Evolutionary conservation across 1,140 invertebrate genomes (phyloP), one percentile per base, ranked within the genome.

Genomic region (Drosophila persimilis): DNA sequence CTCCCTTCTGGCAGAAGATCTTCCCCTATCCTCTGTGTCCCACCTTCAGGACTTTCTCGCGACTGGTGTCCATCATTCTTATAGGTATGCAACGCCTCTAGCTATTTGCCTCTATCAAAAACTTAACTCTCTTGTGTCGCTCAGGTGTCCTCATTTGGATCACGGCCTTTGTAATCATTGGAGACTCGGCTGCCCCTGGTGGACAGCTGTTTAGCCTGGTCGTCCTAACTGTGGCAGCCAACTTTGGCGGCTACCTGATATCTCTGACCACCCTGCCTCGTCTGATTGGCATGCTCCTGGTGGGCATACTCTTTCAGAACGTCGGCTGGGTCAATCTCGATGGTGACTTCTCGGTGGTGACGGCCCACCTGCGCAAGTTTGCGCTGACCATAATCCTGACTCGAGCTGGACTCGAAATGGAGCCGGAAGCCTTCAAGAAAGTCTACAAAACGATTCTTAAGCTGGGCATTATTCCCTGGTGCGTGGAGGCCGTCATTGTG

Each of bases 301-400:
- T 95, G 22, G 97, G 97, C 58, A 94, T 97, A 35, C 72, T 96
- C 11, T 93, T 97, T 80, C 94, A 93, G 91, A 97, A 97, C 90
- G 91, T 96, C 11, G 95, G 95, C n/a, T 93, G 95, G 77, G 94
- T 96, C 20, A 91, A 94, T 80, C 94, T 97, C 80, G 94, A 95
- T 60, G 93, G 93, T 1, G 91, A 92, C 26, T 96, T 95, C 86
- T 76, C 91, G 22, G 85, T 92, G 43, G 94, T 96, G 6, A 92
- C 94, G 9, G 93, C 93, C 22, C 94, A 95, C 86, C 92, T 96
- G 60, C 95, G 98, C 91, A 96, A 96, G 93, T 94, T 98, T 62
- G 97, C 98, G 8, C 92, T 99, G 75, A 96, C 97, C 6, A 96
- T 99, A 50, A 99, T 99, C 83, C 92, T 99, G 74, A 96, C 96